These are phyloP conservation scores for Nothobranchius furzeri DNA, from an alignment of 2,113 vertebrate genomes.

Conservation along the genomic window DNA sequence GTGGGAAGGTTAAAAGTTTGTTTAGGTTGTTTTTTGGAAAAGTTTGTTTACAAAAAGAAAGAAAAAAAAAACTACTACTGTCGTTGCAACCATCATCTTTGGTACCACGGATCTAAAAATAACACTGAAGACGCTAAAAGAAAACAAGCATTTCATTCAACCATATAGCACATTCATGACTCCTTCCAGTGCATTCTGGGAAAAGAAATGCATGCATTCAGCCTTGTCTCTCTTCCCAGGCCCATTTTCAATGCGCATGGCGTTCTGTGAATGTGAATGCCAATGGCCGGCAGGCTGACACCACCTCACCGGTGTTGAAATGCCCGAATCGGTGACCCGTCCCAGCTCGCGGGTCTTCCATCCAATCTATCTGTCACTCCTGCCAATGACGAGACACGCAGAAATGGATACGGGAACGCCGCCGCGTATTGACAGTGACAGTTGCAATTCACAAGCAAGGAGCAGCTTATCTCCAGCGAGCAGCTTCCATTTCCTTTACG, in stretches of 20 bases:
- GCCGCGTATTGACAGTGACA: constrained; percentile 69
- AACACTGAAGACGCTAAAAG: not conserved
- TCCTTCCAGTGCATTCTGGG: constrained; percentile 27
- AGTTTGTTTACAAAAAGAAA: too few relatives aligned
- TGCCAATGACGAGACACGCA: constrained; percentile 61
- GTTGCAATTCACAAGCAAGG: constrained; percentile 64
- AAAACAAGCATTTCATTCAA: constrained; percentile 4
- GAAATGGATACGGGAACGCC: constrained; percentile 55
- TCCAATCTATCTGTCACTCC: constrained; percentile 75
- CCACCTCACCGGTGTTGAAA: constrained; percentile 45
- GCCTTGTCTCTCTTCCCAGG: constrained; percentile 50
- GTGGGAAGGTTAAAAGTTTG: too few relatives aligned
- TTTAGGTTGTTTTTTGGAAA: too few relatives aligned
- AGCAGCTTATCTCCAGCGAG: constrained; percentile 72
- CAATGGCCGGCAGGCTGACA: constrained; percentile 49
- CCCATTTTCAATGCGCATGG: constrained; percentile 38
- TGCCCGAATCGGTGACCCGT: constrained; percentile 64
- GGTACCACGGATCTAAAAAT: not conserved
- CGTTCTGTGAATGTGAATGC: constrained; percentile 39
- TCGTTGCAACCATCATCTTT: not conserved
- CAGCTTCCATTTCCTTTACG: constrained; percentile 71
- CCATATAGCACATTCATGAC: not conserved
- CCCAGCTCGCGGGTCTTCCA: constrained; percentile 53
- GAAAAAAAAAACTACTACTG: too few relatives aligned
- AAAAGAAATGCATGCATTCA: constrained; percentile 33